phyloP scores from a whole-genome alignment of 2,797 vertebrate genomes.

The Diglossa cyanea region DNA sequence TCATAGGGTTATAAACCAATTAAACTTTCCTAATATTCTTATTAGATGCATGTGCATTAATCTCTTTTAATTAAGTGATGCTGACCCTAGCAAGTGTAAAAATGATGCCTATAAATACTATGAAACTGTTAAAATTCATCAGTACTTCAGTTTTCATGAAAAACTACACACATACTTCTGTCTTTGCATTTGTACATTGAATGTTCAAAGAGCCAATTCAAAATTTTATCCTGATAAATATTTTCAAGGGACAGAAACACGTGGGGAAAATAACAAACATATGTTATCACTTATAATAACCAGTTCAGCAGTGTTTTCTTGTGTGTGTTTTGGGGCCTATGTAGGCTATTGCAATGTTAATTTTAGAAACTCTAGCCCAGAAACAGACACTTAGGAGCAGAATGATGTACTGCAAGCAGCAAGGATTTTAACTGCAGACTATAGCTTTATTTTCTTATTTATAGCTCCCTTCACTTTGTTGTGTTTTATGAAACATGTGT shows the following conservation, averaged over 20 bases:
- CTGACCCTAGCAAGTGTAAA: not conserved
- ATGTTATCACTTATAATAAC: constrained; percentile 13
- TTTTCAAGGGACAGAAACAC: not conserved
- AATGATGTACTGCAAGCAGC: constrained; percentile 42
- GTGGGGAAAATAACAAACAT: not conserved
- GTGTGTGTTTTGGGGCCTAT: not conserved
- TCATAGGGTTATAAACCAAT: not conserved
- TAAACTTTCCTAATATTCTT: not conserved
- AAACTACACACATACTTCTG: not conserved
- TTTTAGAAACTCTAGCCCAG: constrained; percentile 56
- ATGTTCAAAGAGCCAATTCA: constrained; percentile 11
- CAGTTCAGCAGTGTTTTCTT: constrained; percentile 21
- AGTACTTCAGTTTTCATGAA: constrained; percentile 7
- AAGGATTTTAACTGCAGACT: constrained; percentile 27
- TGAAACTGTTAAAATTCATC: not conserved
- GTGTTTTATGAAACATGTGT: not conserved
- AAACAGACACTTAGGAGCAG: constrained; percentile 50
- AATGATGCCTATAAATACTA: not conserved
- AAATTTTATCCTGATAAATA: constrained; percentile 37
- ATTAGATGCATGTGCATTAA: not conserved
- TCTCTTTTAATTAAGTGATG: not conserved
- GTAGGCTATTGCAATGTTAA: constrained; percentile 47
- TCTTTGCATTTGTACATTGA: not conserved
- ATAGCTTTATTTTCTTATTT: constrained; percentile 57
- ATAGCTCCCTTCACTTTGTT: constrained; percentile 8